Percentiles rank a stretch among this genome's conserved stretches.
Evolutionary conservation across 2,797 vertebrate species (phyloP).

Genomic region (Gadopsis bispinosus): DNA sequence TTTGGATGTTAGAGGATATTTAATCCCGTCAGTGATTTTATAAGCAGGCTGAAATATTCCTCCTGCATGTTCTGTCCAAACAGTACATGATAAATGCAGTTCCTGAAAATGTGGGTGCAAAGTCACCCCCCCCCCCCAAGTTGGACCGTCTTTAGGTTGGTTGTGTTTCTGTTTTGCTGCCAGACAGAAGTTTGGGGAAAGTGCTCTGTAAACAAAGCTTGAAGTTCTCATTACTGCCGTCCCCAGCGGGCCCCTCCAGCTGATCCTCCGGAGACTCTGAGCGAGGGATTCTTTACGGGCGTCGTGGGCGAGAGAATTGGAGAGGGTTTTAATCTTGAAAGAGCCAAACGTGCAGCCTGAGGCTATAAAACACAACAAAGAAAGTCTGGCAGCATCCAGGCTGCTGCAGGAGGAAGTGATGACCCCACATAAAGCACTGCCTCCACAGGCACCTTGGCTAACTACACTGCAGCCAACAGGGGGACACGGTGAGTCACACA

Average conservation of each 20-base stretch:
- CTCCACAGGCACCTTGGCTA: not conserved
- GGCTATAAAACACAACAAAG: not conserved
- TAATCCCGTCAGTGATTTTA: too few species aligned
- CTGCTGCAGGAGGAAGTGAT: conserved; percentile 16
- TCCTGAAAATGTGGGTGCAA: not conserved
- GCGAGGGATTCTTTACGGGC: not conserved
- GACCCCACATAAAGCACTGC: conserved; percentile 16
- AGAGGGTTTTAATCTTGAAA: conserved; percentile 47
- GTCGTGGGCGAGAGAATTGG: conserved; percentile 5
- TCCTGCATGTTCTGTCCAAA: not conserved
- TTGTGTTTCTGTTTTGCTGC: not conserved
- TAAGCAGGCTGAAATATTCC: too few species aligned
- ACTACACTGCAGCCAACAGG: not conserved
- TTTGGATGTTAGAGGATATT: too few species aligned
- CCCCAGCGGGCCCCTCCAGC: not conserved
- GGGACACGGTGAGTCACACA: too few species aligned
- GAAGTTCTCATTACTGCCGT: conserved; percentile 4
- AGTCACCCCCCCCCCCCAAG: not conserved
- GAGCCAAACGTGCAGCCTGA: conserved; percentile 34
- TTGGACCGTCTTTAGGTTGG: not conserved
- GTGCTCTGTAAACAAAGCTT: conserved; percentile 6
- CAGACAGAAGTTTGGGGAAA: conserved; percentile 8
- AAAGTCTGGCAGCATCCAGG: not conserved
- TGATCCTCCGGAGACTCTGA: conserved; percentile 6
- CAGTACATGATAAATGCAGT: not conserved